phyloP scores from a whole-genome alignment of 2,113 vertebrate species.

The Plecturocebus donacophilus region DNA sequence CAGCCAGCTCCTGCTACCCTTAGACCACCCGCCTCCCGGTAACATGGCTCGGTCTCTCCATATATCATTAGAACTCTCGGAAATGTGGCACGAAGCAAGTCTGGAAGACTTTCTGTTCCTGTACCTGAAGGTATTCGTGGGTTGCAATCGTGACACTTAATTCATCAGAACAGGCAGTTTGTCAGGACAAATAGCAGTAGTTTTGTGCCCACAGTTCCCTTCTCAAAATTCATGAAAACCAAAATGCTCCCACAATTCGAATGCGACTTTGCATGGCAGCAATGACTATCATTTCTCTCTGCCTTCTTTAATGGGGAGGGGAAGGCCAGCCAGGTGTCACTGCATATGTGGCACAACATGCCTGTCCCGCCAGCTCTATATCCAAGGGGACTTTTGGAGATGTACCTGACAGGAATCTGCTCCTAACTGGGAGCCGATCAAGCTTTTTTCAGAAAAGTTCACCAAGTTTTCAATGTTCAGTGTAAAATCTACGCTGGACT shows the following conservation, averaged over 20 bases:
- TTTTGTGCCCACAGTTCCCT: conserved; percentile 67
- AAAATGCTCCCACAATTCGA: conserved; percentile 6
- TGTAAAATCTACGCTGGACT: too few species aligned
- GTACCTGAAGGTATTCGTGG: not conserved
- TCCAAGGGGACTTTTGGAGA: not conserved
- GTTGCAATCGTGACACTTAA: conserved; percentile 50
- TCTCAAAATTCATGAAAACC: conserved; percentile 74
- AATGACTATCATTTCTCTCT: not conserved
- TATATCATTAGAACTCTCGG: not conserved
- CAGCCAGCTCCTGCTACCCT: not conserved
- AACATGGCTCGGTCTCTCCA: not conserved
- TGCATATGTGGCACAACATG: fast-evolving
- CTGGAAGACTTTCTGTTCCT: conserved; percentile 13
- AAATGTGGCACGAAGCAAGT: not conserved
- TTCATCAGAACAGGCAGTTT: conserved; percentile 72
- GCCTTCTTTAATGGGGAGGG: not conserved
- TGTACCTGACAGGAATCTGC: not conserved
- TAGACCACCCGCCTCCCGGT: conserved; percentile 11
- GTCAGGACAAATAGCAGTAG: conserved; percentile 73
- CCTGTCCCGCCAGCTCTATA: not conserved
- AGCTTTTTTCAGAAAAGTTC: not conserved
- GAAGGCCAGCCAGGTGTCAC: fast-evolving
- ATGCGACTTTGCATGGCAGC: not conserved
- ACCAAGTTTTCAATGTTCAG: not conserved
- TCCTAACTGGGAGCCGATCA: fast-evolving